Percentiles rank a stretch among this genome's conserved stretches.
Evolutionary conservation across 2,888 invertebrate genomes (phyloP).

Genomic region (Orthonychiurus folsomi): DNA sequence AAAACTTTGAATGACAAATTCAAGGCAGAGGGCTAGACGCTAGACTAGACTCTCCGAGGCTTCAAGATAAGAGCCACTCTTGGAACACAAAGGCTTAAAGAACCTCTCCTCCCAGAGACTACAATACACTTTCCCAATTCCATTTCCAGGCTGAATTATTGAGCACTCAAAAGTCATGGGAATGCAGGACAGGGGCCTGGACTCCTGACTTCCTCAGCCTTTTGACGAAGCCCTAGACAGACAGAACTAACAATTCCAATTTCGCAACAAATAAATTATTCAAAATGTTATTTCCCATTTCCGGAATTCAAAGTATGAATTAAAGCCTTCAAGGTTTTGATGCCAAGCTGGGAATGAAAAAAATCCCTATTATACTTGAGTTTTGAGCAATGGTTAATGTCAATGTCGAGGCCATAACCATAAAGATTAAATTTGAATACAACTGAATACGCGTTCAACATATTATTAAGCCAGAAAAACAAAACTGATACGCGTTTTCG

Average conservation of each 20-base stretch:
- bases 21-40: neutral
- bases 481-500: too few species aligned
- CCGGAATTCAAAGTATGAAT: too few species aligned
- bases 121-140: neutral
- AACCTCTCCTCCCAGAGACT: neutral
- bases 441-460: too few species aligned
- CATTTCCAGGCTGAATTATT: neutral
- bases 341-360: neutral
- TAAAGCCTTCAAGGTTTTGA: too few species aligned
- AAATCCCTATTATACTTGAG: too few species aligned
- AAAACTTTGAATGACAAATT: neutral
- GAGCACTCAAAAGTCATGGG: neutral
- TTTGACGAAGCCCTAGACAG: neutral
- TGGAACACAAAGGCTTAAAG: neutral
- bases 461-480: too few species aligned
- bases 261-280: neutral
- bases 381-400: too few species aligned
- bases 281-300: neutral
- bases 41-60: neutral
- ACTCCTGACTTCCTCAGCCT: neutral
- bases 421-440: too few species aligned
- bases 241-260: too few species aligned
- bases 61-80: neutral
- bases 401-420: too few species aligned
- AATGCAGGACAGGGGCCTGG: neutral